Evolutionary conservation across 2,113 vertebrate genomes (phyloP).

Genomic region (Pantherophis guttatus): DNA sequence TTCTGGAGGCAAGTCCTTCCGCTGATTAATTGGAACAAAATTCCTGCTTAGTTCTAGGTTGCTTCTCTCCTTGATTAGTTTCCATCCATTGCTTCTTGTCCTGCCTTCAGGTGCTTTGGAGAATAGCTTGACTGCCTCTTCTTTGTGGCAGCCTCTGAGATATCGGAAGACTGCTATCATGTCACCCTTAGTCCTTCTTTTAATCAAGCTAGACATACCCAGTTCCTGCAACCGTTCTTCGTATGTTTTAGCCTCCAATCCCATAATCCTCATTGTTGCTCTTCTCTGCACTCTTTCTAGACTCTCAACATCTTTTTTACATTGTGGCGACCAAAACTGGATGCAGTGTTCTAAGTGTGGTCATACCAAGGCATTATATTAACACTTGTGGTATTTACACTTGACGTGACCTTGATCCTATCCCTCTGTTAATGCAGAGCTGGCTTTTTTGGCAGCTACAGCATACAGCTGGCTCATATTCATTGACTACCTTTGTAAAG

Average conservation of each 20-base stretch:
- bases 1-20: neutral
- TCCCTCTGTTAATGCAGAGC: neutral
- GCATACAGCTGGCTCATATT: neutral
- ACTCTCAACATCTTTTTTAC: neutral
- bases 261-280: neutral
- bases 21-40: no score
- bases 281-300: neutral
- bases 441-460: neutral
- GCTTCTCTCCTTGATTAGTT: no score
- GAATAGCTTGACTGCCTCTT: no score
- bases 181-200: no score
- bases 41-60: no score
- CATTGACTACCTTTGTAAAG: neutral
- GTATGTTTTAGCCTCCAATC: no score
- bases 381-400: neutral
- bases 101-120: no score
- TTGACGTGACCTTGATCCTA: neutral
- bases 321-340: neutral
- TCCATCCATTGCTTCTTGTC: no score
- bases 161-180: no score
- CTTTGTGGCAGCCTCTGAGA: no score
- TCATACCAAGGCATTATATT: neutral
- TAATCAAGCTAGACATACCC: neutral
- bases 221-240: neutral
- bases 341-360: neutral